A percentile compares a stretch with the other conserved stretches of the same genome.
Conservation (phyloP, 92 coral and sea anemone genomes). For the Nematostella vectensis region DNA sequence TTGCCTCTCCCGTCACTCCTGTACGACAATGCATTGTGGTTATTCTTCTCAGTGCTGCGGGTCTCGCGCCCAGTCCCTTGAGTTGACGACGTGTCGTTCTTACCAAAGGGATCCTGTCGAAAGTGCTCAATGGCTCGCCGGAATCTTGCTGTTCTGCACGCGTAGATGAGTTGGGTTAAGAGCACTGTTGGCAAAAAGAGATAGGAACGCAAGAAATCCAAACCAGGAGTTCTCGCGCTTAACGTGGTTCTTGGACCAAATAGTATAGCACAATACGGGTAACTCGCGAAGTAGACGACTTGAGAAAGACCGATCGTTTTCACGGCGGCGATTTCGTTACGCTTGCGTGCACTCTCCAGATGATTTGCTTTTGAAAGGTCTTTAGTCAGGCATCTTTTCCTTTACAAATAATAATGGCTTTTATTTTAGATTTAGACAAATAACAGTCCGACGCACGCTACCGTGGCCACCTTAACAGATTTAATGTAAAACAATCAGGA, state of each 20-base stretch:
- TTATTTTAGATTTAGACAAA: no score
- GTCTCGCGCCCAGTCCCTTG: no score
- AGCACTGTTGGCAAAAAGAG: slow-evolving; percentile 9
- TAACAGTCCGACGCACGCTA: no score
- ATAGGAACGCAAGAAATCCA: slow-evolving; percentile 1
- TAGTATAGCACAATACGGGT: not conserved
- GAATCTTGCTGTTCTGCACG: slow-evolving; percentile 21
- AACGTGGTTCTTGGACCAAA: not conserved
- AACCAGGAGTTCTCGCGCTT: slow-evolving; percentile 14
- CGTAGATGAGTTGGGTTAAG: slow-evolving; percentile 28
- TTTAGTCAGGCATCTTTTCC: no score
- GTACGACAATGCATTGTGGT: no score
- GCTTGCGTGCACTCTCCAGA: slow-evolving; percentile 1
- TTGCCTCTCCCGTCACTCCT: no score
- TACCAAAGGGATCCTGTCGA: slow-evolving; percentile 9
- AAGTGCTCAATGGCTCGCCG: slow-evolving; percentile 20
- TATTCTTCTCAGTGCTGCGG: no score
- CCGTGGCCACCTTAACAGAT: no score
- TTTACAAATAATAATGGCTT: no score
- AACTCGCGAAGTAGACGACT: slow-evolving; percentile 6
- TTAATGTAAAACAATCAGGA: no score
- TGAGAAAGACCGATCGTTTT: slow-evolving; percentile 11
- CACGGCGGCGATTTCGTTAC: slow-evolving; percentile 10
- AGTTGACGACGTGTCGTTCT: not conserved
- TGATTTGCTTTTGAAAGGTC: not conserved